Conservation (phyloP, 2,888 invertebrate genomes). For the Spialia ferax region DNA sequence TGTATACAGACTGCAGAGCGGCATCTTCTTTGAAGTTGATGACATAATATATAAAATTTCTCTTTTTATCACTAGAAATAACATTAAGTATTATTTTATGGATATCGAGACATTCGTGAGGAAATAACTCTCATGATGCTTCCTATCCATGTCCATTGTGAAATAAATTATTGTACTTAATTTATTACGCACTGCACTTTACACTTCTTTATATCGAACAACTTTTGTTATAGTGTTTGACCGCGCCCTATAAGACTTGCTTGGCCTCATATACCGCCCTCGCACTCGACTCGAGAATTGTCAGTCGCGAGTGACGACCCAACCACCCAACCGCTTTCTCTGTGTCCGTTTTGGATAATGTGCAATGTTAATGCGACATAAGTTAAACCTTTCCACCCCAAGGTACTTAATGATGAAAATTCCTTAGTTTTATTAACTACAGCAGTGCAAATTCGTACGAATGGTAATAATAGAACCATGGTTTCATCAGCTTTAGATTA, state of each 20-base stretch:
- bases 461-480: no score
- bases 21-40: background rate
- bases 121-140: no score
- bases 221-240: background rate
- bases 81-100: no score
- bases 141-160: no score
- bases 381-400: constrained; percentile 25
- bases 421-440: no score
- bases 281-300: constrained; percentile 46
- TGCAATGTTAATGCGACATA: constrained; percentile 53
- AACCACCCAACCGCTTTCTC: constrained; percentile 81
- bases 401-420: no score
- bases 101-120: no score
- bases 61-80: background rate
- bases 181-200: background rate
- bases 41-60: no score
- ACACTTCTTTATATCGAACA: background rate
- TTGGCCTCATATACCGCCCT: constrained; percentile 3
- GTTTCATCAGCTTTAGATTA: no score
- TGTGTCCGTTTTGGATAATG: constrained; percentile 65
- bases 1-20: no score
- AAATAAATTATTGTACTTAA: background rate
- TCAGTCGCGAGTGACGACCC: constrained; percentile 79
- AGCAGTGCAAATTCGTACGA: no score
- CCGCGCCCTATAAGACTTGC: constrained; percentile 1